Evolutionary conservation across 2,113 vertebrate genomes (phyloP).

Genomic region (Atlantisia rogersi): DNA sequence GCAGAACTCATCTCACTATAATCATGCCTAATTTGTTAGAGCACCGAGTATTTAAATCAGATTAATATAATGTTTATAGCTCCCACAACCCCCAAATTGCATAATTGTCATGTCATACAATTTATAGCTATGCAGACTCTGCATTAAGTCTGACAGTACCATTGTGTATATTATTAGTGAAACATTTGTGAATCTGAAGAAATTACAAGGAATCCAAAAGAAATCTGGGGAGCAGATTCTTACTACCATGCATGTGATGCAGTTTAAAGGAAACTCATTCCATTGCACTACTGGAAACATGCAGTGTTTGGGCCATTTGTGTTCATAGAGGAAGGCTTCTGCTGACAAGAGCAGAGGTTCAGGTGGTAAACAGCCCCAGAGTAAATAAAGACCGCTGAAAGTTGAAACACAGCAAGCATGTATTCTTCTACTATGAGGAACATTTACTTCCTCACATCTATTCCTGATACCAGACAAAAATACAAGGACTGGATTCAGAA

Average conservation of each 20-base stretch:
- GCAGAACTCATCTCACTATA: constrained; percentile 4
- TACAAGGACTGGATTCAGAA: background rate
- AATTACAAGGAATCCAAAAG: background rate
- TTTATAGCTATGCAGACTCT: constrained; percentile 30
- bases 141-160: background rate
- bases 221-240: background rate
- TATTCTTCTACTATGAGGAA: background rate
- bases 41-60: constrained; percentile 52
- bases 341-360: background rate
- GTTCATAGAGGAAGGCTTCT: background rate
- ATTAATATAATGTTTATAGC: constrained; percentile 62
- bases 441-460: background rate
- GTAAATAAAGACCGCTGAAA: background rate
- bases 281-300: background rate
- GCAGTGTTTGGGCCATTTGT: background rate
- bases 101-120: constrained; percentile 54
- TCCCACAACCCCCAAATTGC: constrained; percentile 44
- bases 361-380: background rate
- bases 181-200: constrained; percentile 15
- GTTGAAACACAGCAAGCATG: background rate
- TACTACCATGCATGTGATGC: background rate
- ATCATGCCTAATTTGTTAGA: constrained; percentile 56
- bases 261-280: background rate
- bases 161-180: constrained; percentile 21
- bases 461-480: background rate